phyloP scores from a whole-genome alignment of 2,113 vertebrate species.

The Tetrao urogallus region DNA sequence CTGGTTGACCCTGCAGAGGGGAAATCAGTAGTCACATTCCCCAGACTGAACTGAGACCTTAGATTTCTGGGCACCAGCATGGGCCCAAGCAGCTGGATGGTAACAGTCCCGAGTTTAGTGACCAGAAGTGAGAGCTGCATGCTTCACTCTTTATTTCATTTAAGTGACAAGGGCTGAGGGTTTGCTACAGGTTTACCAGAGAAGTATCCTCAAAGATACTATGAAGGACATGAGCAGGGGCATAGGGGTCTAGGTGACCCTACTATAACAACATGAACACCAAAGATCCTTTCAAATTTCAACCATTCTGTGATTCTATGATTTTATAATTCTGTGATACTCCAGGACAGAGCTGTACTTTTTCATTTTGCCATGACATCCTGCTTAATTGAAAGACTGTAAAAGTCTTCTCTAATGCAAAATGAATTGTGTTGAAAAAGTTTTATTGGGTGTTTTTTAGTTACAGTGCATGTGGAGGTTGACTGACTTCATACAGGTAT shows the following conservation, averaged over 20 bases:
- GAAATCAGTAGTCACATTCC: too few species aligned
- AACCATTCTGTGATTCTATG: neutral
- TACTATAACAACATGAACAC: neutral
- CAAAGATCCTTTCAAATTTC: neutral
- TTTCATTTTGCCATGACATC: neutral
- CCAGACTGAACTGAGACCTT: too few species aligned
- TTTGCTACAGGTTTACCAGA: neutral
- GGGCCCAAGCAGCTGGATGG: neutral
- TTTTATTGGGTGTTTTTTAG: neutral
- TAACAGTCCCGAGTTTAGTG: neutral
- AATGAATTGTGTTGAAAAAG: neutral
- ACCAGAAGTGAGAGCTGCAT: neutral
- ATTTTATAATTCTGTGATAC: neutral
- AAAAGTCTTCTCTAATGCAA: neutral
- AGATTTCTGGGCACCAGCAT: neutral
- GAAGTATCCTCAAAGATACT: too few species aligned
- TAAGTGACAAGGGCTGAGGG: neutral
- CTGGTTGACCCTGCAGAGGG: too few species aligned
- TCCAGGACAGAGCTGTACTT: neutral
- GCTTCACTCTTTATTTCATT: neutral
- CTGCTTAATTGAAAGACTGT: neutral
- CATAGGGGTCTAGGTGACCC: neutral
- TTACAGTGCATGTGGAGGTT: neutral
- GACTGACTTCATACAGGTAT: neutral
- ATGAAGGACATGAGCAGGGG: neutral